A percentile compares a stretch with the other conserved stretches of the same genome.
Conservation (phyloP, 2,888 invertebrate species). For the Lithophane socia region DNA sequence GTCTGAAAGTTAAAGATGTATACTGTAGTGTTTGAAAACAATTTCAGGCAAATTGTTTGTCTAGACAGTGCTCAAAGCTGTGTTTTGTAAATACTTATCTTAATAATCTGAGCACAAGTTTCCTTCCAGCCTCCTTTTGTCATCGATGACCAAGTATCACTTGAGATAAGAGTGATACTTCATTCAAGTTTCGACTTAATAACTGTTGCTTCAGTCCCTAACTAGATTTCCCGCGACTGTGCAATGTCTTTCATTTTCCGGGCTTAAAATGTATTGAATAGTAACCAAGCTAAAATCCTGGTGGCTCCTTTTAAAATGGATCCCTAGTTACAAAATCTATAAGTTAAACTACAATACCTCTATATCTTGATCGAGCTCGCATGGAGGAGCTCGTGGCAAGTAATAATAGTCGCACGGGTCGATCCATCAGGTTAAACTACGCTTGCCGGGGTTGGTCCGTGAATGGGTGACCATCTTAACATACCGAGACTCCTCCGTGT, state of each 20-base stretch:
- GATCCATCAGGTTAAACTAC: no score
- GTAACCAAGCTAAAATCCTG: neutral
- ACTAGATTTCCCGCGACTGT: neutral
- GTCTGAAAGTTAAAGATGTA: neutral
- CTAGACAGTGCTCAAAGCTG: neutral
- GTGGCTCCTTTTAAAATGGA: neutral
- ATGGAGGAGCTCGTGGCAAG: no score
- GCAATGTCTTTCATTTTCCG: neutral
- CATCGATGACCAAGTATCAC: constrained; percentile 32
- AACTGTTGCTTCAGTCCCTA: constrained; percentile 40
- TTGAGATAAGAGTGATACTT: constrained; percentile 22
- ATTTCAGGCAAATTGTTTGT: neutral
- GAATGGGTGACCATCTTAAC: no score
- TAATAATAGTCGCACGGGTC: no score
- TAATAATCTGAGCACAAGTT: constrained; percentile 1
- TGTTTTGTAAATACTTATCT: neutral
- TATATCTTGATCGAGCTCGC: neutral
- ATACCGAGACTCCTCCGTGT: no score
- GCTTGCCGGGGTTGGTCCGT: no score
- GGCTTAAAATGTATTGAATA: no score
- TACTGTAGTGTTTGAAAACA: neutral
- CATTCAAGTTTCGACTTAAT: constrained; percentile 11
- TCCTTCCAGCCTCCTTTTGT: neutral
- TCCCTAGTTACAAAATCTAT: neutral
- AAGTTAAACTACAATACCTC: neutral